Evolutionary conservation across 2,113 vertebrate species (phyloP).

Genomic region (Pseudonaja textilis): DNA sequence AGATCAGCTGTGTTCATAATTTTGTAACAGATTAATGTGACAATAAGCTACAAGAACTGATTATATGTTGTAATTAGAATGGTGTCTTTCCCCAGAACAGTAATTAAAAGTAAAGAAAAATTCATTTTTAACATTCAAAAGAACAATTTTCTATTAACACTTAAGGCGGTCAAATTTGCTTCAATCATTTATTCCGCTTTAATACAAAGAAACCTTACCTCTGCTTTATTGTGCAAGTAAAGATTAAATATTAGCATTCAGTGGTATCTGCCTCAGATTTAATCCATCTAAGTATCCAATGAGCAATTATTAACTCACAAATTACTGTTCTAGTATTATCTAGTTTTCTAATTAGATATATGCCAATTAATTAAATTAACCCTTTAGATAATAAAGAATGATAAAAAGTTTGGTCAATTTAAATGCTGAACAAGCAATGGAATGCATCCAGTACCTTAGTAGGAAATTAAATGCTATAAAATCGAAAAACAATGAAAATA

Average conservation of each 20-base stretch:
- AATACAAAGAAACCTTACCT: background rate
- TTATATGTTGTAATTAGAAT: background rate
- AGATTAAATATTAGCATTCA: constrained; percentile 20
- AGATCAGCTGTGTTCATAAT: background rate
- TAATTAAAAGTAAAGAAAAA: background rate
- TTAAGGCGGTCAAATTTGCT: background rate
- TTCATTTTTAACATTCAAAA: background rate
- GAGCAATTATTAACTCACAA: constrained; percentile 15
- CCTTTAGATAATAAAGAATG: background rate
- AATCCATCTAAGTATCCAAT: background rate
- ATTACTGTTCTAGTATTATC: background rate
- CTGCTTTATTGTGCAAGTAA: background rate
- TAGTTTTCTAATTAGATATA: background rate
- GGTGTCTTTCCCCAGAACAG: background rate
- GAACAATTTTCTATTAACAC: background rate
- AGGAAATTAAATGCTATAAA: background rate
- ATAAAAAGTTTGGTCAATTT: background rate
- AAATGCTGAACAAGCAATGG: background rate
- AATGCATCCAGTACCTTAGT: background rate
- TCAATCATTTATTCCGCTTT: background rate
- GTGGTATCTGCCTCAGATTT: background rate
- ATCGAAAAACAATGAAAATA: background rate
- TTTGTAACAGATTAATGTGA: background rate
- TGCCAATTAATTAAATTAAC: background rate
- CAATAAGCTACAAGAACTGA: background rate